Percentiles rank a stretch among this genome's conserved stretches.
Conservation (phyloP, 2,113 vertebrate species). For the Platichthys stellatus region DNA sequence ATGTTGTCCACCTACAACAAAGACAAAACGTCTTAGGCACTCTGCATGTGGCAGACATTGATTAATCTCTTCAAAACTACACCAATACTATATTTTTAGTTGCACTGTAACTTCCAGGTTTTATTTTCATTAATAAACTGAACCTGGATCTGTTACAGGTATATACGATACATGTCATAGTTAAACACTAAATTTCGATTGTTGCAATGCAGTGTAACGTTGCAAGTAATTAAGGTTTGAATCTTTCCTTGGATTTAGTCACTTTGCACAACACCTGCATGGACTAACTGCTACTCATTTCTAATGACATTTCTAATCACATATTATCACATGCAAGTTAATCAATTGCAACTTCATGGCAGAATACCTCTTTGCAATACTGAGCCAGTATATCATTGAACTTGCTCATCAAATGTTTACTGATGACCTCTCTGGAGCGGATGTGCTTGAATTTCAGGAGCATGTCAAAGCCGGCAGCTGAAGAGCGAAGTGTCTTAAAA, state of each 20-base stretch:
- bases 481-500: constrained; percentile 90
- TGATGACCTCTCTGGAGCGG: constrained; percentile 84
- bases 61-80: not conserved
- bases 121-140: not conserved
- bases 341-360: not conserved
- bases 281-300: not conserved
- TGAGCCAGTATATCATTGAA: constrained; percentile 88
- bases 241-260: not conserved
- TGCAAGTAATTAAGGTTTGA: no score
- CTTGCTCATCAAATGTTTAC: constrained; percentile 91
- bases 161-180: not conserved
- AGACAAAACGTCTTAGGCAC: not conserved
- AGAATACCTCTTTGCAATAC: constrained; percentile 93
- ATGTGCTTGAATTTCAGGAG: constrained; percentile 90
- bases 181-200: no score
- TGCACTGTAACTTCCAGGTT: not conserved
- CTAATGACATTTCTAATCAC: not conserved
- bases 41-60: not conserved
- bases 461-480: constrained; percentile 91
- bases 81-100: not conserved
- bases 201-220: no score
- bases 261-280: not conserved
- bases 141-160: not conserved
- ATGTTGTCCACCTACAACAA: constrained; percentile 84
- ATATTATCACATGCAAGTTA: not conserved